These are phyloP conservation scores for Agrochola macilenta DNA, from an alignment of 2,888 invertebrate genomes.

Conservation along the genomic window DNA sequence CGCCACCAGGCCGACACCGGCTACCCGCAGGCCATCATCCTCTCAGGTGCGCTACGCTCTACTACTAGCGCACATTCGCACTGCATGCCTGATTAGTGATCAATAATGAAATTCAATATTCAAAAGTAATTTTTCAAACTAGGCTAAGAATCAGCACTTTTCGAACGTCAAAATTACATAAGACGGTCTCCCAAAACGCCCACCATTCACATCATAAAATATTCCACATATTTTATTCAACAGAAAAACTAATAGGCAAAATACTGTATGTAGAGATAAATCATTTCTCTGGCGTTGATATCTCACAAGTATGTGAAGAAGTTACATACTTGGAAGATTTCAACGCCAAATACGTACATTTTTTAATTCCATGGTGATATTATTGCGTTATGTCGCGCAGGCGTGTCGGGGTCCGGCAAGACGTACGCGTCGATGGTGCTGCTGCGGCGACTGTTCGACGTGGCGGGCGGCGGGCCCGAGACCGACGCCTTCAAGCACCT, in stretches of 20 bases:
- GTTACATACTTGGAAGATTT: background rate
- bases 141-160: too few relatives aligned
- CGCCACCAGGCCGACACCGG: conserved; percentile 98
- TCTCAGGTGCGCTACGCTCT: conserved; percentile 92
- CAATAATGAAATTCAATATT: too few relatives aligned
- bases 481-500: conserved; percentile 99
- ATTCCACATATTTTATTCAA: too few relatives aligned
- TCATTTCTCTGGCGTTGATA: background rate
- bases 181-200: too few relatives aligned
- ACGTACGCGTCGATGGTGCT: conserved; percentile 98
- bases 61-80: background rate
- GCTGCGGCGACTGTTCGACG: conserved; percentile 97
- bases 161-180: too few relatives aligned
- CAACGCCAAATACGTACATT: background rate
- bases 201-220: too few relatives aligned
- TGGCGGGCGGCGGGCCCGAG: conserved; percentile 98
- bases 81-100: background rate
- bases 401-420: conserved; percentile 98
- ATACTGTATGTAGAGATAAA: background rate
- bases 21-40: conserved; percentile 98
- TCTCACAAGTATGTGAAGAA: background rate
- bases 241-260: too few relatives aligned
- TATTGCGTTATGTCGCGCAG: conserved; percentile 78
- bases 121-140: too few relatives aligned
- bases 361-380: background rate